Evolutionary conservation across 2,888 invertebrate genomes (phyloP).

Genomic region (Nysson spinosus): DNA sequence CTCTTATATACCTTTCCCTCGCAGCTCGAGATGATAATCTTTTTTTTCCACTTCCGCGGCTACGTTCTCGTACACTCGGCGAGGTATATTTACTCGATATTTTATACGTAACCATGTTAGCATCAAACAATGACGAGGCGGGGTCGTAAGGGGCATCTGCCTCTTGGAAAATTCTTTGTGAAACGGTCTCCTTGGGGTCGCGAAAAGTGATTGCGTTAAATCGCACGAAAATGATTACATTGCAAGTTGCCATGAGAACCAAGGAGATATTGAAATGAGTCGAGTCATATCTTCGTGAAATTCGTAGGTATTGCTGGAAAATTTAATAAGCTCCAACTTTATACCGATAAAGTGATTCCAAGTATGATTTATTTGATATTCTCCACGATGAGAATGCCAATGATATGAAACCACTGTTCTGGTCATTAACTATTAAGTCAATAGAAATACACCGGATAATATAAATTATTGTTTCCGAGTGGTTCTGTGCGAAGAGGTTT

Average conservation of each 20-base stretch:
- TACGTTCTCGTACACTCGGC: constrained; percentile 36
- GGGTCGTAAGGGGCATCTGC: neutral
- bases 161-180: constrained; percentile 11
- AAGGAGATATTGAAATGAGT: constrained; percentile 5
- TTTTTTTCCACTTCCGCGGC: constrained; percentile 25
- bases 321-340: neutral
- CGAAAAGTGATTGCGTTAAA: constrained; percentile 8
- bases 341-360: neutral
- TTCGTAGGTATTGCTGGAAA: constrained; percentile 3
- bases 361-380: constrained; percentile 6
- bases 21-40: constrained; percentile 36
- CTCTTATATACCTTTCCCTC: constrained; percentile 31
- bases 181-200: neutral
- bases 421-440: too few species aligned
- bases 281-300: neutral
- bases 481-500: constrained; percentile 22
- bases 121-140: constrained; percentile 18
- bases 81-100: constrained; percentile 44
- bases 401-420: constrained; percentile 11
- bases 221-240: constrained; percentile 18
- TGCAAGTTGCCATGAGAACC: neutral
- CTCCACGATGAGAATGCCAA: neutral
- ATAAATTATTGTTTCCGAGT: constrained; percentile 14
- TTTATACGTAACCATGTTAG: constrained; percentile 40
- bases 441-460: too few species aligned